Conservation (phyloP, 2,797 vertebrate genomes). For the Podarcis siculus region DNA sequence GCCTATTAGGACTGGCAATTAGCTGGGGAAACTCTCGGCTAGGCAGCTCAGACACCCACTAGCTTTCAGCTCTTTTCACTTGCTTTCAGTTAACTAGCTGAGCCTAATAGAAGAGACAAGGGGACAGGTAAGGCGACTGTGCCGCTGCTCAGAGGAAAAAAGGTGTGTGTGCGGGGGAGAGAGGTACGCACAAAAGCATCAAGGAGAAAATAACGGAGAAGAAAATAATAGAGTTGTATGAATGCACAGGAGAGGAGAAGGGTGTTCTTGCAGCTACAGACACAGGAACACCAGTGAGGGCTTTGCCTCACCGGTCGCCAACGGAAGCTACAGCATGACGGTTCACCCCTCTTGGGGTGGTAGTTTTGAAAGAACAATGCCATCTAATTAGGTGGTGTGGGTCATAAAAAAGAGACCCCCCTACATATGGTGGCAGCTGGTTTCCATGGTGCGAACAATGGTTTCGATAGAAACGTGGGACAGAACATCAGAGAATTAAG, state of each 20-base stretch:
- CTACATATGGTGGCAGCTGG: conserved; percentile 69
- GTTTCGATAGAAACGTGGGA: conserved; percentile 75
- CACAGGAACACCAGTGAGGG: background rate
- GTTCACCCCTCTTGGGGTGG: conserved; percentile 26
- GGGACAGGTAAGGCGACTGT: conserved; percentile 68
- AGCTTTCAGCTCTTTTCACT: conserved; percentile 76
- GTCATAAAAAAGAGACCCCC: conserved; percentile 74
- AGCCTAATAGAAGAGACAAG: conserved; percentile 69
- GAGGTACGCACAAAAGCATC: background rate
- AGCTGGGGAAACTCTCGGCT: conserved; percentile 76
- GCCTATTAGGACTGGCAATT: conserved; percentile 84
- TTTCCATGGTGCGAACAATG: conserved; percentile 75
- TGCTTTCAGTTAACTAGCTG: conserved; percentile 74
- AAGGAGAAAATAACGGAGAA: conserved; percentile 23
- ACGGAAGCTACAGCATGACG: conserved; percentile 13
- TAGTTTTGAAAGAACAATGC: conserved; percentile 77
- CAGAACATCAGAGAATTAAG: conserved; percentile 77
- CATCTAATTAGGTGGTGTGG: conserved; percentile 77
- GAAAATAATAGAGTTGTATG: background rate
- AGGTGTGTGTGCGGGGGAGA: conserved; percentile 4
- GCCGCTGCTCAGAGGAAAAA: conserved; percentile 22
- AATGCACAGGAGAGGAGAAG: conserved; percentile 11
- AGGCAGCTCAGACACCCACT: conserved; percentile 77
- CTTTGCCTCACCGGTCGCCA: conserved; percentile 22
- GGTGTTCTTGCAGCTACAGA: conserved; percentile 11